These are phyloP conservation scores for Autographa pulchrina DNA, from an alignment of 2,888 invertebrate genomes.

Conservation along the genomic window DNA sequence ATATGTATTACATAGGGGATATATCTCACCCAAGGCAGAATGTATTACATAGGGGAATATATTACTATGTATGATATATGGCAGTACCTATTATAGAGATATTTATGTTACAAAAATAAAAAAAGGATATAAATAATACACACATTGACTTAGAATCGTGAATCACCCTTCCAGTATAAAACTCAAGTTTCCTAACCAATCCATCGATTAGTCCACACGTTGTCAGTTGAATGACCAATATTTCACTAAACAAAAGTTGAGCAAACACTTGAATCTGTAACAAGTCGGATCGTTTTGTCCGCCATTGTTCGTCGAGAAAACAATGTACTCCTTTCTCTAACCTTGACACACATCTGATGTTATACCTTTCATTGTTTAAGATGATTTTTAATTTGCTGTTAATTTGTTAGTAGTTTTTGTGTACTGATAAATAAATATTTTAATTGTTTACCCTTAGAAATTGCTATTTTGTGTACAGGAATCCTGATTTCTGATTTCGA, in stretches of 20 bases:
- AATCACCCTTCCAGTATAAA: not conserved
- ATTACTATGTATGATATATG: too few relatives aligned
- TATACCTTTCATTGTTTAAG: not conserved
- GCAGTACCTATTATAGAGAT: too few relatives aligned
- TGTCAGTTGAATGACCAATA: constrained; percentile 2
- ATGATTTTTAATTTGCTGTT: not conserved
- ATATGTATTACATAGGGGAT: too few relatives aligned
- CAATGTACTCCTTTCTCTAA: constrained; percentile 38
- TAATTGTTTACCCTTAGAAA: too few relatives aligned
- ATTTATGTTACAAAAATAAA: too few relatives aligned
- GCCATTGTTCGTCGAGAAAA: constrained; percentile 28
- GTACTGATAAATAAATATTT: too few relatives aligned
- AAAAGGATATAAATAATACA: too few relatives aligned
- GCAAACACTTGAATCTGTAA: constrained; percentile 36
- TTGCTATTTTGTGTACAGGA: too few relatives aligned
- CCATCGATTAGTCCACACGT: constrained; percentile 13
- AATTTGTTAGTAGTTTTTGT: not conserved
- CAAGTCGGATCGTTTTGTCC: constrained; percentile 28
- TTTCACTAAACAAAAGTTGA: constrained; percentile 21
- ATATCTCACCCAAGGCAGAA: too few relatives aligned
- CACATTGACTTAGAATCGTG: not conserved
- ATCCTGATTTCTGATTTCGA: too few relatives aligned
- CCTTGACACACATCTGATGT: constrained; percentile 7
- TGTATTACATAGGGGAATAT: too few relatives aligned
- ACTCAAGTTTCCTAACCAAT: constrained; percentile 7